Evolutionary conservation across 2,888 invertebrate species (phyloP), one percentile per base, ranked within the genome.

Genomic region (Clivina fossor): DNA sequence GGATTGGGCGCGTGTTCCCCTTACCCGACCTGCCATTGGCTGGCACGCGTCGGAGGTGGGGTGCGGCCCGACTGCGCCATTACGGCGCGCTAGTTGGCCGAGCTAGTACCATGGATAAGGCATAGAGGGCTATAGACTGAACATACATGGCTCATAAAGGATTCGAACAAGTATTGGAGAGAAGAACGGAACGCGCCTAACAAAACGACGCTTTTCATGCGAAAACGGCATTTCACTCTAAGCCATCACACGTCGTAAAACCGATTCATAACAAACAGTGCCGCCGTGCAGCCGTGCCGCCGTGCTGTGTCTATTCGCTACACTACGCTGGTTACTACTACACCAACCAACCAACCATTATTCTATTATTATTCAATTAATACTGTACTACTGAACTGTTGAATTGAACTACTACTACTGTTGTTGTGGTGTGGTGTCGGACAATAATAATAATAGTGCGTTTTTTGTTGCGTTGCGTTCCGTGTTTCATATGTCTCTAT

Each of bases 141-240:
- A 85, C 85, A 85, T 85, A 85, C 85, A 85, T 85, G 85, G 85
- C 84, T 84, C 85, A 85, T 85, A 85, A 85, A 85, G 85, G 85
- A 85, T 85, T 84, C 85, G 85, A 84, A 85, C 84, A 79, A 74
- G 79, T 79, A 78, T 78, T 78, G 78, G 78, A 78, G 79, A 79
- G 79, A 79, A 78, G 78, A 79, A 79, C 78, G 73, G 70, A 72
- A 73, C 71, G 68, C 68, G 58, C 68, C 70, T 70, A 71, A 70
- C 72, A 71, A 72, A 71, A 71, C 70, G 71, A 68, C 68, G 68
- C 63, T 67, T 66, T 68, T 65, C 64, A 64, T 53, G 53, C 53
- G 53, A 53, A 53, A 65, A 63, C 64, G 64, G 63, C 66, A 61
- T 63, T 64, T 66, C 68, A 69, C 67, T 69, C 35, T 33, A 47